Evolutionary conservation across 2,888 invertebrate species (phyloP), one percentile per base, ranked within the genome.

Genomic region (Habrosyne pyritoides): DNA sequence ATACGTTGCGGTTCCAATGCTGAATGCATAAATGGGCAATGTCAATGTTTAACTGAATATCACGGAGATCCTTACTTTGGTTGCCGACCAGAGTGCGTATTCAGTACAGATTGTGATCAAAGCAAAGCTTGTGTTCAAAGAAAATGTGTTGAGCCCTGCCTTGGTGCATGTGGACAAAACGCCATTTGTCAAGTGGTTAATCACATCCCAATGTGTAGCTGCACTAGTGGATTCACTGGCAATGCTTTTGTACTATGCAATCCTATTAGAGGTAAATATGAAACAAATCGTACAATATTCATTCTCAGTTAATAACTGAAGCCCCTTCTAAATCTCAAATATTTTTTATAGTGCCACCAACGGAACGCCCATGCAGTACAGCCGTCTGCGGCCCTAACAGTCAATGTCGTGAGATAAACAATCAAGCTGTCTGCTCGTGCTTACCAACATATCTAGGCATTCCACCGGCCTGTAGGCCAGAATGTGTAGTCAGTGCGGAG

Each of bases 71-170:
- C 97, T 18, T 95, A 95, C 75, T 90, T 93, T 54, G 95, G 94
- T 56, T 97, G 97, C 75, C 93, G 96, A 56, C 97, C 97, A 0
- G 97, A 97, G 86, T 97, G 97, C 84, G 93, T 96, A 21, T 93
- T 94, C 53, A 97, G 96, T 79, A 94, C 94, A 1, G 97, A 97
- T 65, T 97, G 97, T 78, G 87, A 94, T 0, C 83, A 93, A 58
- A 89, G 94, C 67, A 94, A 93, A 71, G 95, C 97, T 53, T 98
- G 97, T 77, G 91, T 96, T 33, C 94, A 94, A 77, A 95, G 94
- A 73, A 96, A 96, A 87, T 97, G 97, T 79, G 81, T 93, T 6
- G 95, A 97, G 79, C 96, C 97, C 6, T 97, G 97, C 69, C 89
- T 93, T 42, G 95, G 95, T 57, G 95, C 95, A 14, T 95, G 97